Evolutionary conservation across 53 echinoderm and acorn worm species (phyloP), one percentile per base, ranked within the genome.

Genomic region (Stichopus horrens): DNA sequence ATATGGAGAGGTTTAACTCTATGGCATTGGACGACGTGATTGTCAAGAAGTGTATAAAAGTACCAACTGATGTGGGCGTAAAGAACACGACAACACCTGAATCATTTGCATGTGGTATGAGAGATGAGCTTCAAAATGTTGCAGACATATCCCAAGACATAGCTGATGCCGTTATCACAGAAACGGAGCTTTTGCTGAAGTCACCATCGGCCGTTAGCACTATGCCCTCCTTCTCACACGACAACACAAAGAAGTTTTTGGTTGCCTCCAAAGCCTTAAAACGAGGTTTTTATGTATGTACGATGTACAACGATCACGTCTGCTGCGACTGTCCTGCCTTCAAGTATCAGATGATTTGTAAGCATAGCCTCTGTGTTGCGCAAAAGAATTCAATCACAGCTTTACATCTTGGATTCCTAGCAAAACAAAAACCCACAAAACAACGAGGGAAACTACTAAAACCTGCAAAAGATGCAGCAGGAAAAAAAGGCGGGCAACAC

Each of bases 401-500:
- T 3, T 5, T 14, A 4, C 80, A 79, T 9, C 55, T 79, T 4
- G 54, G 5, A 54, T 54, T 53, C 10, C 4, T 79, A 4, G 4
- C 80, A 3, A 52, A 52, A 4, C 7, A 20, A 13, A 79, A 54
- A 56, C 4, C 53, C 13, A 20, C 54, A n/a, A 11, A 52, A 54
- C 5, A 11, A 53, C 4, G 57, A 13, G 10, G 80, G 5, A 56
- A 79, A 11, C 80, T 79, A 3, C 54, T 79, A 5, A 54, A 79
- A 4, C 74, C 74, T 7, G 7, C 74, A 8, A n/a, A n/a, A 22
- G 74, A 74, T 74, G 74, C 78, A 7, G 23, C 6, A 77, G 51
- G 86, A 4, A 86, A 86, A 65, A 86, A 86, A 14, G 86, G 86
- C 23, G 86, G 86, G 0, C 65, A 65, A 11, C 86, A 86, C 53